These are phyloP conservation scores for Lampris megalopsis DNA, from an alignment of 2,113 vertebrate species.

Conservation along the genomic window DNA sequence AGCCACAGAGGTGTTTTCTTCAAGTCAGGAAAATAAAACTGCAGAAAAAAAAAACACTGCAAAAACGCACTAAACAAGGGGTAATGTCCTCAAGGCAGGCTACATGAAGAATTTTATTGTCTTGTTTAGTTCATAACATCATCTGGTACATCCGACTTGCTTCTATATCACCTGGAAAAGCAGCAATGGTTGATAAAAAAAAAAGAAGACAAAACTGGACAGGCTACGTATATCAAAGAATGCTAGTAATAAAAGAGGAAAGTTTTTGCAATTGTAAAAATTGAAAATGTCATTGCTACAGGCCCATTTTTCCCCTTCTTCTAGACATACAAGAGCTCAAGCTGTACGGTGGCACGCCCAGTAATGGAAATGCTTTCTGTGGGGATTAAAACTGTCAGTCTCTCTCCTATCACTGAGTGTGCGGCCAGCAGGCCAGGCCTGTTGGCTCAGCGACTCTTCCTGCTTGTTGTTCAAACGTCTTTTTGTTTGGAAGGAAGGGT, in stretches of 20 bases:
- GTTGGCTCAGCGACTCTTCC: background rate
- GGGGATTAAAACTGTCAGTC: conserved; percentile 25
- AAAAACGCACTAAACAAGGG: conserved; percentile 20
- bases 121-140: background rate
- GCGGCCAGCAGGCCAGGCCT: conserved; percentile 3
- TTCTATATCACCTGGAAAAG: background rate
- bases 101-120: background rate
- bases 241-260: background rate
- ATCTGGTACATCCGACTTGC: background rate
- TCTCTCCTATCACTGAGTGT: conserved; percentile 14
- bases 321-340: background rate
- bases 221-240: background rate
- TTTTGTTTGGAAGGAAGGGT: conserved; percentile 13
- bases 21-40: conserved; percentile 18
- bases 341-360: conserved; percentile 16
- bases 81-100: background rate
- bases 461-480: conserved; percentile 13
- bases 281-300: background rate
- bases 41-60: conserved; percentile 2
- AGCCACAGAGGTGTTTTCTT: conserved; percentile 29
- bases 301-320: background rate
- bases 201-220: background rate
- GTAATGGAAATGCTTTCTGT: conserved; percentile 9
- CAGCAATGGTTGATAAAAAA: background rate
- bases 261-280: background rate